Percentiles rank a stretch among this genome's conserved stretches.
These are phyloP conservation scores for Laterallus jamaicensis DNA, from an alignment of 2,113 vertebrate species.

Conservation along the genomic window DNA sequence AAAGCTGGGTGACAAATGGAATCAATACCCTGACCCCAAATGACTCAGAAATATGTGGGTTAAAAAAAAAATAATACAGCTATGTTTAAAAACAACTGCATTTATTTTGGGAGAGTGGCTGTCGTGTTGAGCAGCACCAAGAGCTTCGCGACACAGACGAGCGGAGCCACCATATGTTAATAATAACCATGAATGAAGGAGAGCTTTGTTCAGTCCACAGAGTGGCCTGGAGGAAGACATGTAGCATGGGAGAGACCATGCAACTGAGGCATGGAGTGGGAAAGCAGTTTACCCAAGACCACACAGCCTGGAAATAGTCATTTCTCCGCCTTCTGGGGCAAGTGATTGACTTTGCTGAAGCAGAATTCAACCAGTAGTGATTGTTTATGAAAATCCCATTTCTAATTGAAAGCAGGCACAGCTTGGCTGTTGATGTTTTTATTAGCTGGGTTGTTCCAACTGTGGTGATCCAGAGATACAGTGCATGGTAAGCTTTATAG, in stretches of 20 bases:
- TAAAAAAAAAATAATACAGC: neutral
- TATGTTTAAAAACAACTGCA: neutral
- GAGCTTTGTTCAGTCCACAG: neutral
- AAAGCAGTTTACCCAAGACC: neutral
- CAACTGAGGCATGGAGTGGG: neutral
- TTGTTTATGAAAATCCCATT: neutral
- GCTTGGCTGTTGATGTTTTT: neutral
- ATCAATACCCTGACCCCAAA: neutral
- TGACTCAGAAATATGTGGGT: neutral
- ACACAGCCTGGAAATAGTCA: neutral
- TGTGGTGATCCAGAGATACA: neutral
- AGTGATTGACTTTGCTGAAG: neutral
- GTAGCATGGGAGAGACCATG: neutral
- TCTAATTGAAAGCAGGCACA: neutral
- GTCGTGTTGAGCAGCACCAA: neutral
- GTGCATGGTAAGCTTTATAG: neutral
- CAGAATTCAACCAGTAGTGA: neutral
- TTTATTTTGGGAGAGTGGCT: neutral
- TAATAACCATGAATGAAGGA: neutral
- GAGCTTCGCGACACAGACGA: neutral
- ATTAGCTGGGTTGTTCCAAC: neutral
- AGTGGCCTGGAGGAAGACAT: neutral
- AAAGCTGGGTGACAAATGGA: constrained; percentile 19
- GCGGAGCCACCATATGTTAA: neutral
- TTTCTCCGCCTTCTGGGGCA: neutral